phyloP scores from a whole-genome alignment of 2,888 invertebrate genomes.

The Synergus gifuensis region DNA sequence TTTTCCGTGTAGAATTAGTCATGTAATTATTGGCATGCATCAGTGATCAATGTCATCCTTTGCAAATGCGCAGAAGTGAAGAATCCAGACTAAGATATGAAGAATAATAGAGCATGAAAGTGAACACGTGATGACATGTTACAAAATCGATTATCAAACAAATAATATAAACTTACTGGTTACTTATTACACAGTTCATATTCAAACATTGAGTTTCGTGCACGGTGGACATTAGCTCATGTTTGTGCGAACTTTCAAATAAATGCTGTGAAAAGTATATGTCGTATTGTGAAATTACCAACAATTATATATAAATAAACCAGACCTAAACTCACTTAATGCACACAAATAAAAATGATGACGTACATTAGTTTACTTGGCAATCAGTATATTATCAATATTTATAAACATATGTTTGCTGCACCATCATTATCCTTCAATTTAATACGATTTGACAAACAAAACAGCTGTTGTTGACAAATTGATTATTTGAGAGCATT shows the following conservation, averaged over 20 bases:
- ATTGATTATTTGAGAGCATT: background rate
- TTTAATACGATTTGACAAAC: background rate
- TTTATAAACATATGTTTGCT: background rate
- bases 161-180: conserved; percentile 72
- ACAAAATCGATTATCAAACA: conserved; percentile 75
- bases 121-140: conserved; percentile 75
- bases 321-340: background rate
- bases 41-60: conserved; percentile 32
- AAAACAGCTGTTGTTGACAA: background rate
- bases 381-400: background rate
- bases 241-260: conserved; percentile 31
- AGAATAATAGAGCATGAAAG: conserved; percentile 40
- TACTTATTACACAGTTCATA: conserved; percentile 58
- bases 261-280: conserved; percentile 26
- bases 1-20: no score
- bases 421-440: background rate
- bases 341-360: background rate
- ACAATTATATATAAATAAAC: background rate
- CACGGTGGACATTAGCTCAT: conserved; percentile 14
- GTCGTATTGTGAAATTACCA: conserved; percentile 8
- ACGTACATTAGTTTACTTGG: background rate
- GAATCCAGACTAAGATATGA: conserved; percentile 31
- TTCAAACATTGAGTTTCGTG: conserved; percentile 42
- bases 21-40: conserved; percentile 22
- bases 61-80: conserved; percentile 15